These are phyloP conservation scores for Zaprionus obscuricornis DNA, from an alignment of 2,888 invertebrate genomes.

Conservation along the genomic window DNA sequence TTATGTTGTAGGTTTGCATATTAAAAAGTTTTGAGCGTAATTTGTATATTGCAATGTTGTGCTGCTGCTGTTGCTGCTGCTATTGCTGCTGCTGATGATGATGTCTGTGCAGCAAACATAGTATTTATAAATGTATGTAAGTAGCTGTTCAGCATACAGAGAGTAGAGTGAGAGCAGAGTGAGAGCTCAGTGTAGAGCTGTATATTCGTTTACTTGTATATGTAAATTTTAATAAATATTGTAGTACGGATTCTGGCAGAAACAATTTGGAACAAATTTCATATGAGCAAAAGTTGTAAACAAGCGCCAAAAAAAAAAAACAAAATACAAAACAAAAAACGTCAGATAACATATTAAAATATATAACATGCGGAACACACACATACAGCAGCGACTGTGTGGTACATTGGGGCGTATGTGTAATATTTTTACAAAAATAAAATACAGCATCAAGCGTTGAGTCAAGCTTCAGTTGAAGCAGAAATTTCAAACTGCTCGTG, in stretches of 20 bases:
- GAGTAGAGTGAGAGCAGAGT: too few relatives aligned
- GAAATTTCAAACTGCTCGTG: too few relatives aligned
- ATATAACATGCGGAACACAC: not conserved
- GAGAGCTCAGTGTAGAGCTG: too few relatives aligned
- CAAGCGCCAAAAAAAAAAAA: too few relatives aligned
- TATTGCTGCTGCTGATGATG: not conserved
- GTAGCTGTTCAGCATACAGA: too few relatives aligned
- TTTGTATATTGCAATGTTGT: conserved; percentile 36
- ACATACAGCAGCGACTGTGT: not conserved
- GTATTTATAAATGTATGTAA: conserved; percentile 2
- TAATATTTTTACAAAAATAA: not conserved
- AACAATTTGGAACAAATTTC: conserved; percentile 68
- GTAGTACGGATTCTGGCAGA: conserved; percentile 38
- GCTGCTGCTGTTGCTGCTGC: conserved; percentile 4
- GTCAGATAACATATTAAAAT: conserved; percentile 53
- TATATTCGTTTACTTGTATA: too few relatives aligned
- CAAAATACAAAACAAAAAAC: too few relatives aligned
- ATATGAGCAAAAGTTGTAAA: conserved; percentile 62
- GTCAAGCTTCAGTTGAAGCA: too few relatives aligned
- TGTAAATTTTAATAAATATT: conserved; percentile 69
- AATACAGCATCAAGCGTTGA: too few relatives aligned
- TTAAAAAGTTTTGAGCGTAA: conserved; percentile 55
- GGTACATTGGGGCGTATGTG: not conserved
- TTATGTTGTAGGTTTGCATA: conserved; percentile 23
- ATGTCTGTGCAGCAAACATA: not conserved